Evolutionary conservation across 2,888 invertebrate genomes (phyloP).

Genomic region (Halictus ligatus): DNA sequence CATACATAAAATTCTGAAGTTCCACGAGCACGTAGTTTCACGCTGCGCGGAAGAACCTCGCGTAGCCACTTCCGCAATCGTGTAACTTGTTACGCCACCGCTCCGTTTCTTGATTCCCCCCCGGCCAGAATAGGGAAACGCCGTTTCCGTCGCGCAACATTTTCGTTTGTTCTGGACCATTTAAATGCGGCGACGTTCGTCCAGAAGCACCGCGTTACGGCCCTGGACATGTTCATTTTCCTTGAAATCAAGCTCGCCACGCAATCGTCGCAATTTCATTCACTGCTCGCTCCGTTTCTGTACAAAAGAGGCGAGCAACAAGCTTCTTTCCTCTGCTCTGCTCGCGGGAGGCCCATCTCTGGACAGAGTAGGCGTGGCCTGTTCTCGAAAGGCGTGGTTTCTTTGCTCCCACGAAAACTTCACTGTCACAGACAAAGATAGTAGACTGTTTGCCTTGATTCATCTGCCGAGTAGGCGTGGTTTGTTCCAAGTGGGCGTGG

Average conservation of each 20-base stretch:
- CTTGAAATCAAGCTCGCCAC: neutral
- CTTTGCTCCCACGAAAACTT: neutral
- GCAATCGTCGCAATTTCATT: neutral
- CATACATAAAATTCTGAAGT: constrained; percentile 79
- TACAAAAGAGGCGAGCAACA: neutral
- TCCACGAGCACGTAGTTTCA: constrained; percentile 70
- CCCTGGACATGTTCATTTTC: neutral
- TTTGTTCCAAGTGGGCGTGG: neutral
- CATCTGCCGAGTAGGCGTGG: neutral
- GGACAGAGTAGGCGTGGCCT: no score
- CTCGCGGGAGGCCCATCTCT: no score
- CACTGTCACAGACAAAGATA: neutral
- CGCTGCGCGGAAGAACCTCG: constrained; percentile 34
- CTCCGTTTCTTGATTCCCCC: neutral
- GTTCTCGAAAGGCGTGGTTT: neutral
- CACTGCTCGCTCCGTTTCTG: neutral
- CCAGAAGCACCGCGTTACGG: neutral
- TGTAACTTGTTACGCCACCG: constrained; percentile 59
- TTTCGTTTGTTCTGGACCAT: constrained; percentile 2
- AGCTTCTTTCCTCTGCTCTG: no score
- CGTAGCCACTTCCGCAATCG: constrained; percentile 57
- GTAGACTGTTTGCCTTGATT: no score
- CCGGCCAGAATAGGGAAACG: constrained; percentile 18
- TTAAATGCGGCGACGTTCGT: constrained; percentile 20
- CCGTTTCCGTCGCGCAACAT: constrained; percentile 2